Conservation (phyloP, 1,140 invertebrate genomes). For the Heliconius eleuchia region DNA sequence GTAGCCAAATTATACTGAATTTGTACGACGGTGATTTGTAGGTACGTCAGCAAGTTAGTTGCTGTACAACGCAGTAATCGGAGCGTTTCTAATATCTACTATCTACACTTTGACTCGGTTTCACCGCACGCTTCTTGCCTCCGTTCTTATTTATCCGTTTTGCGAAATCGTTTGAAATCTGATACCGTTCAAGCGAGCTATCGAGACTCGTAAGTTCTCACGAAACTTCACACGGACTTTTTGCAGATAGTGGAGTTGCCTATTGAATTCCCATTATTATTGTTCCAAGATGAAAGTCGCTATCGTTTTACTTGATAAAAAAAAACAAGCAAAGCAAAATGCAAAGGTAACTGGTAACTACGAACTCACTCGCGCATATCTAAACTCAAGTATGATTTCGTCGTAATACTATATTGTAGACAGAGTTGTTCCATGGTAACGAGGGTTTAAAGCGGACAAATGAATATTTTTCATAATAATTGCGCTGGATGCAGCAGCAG, state of each 20-base stretch:
- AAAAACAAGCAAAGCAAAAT: conserved; percentile 17
- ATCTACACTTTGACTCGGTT: conserved; percentile 78
- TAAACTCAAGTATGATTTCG: conserved; percentile 14
- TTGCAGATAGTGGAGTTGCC: conserved; percentile 55
- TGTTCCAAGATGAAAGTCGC: conserved; percentile 41
- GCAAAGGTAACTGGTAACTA: background rate
- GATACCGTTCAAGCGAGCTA: conserved; percentile 73
- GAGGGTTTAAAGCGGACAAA: conserved; percentile 66
- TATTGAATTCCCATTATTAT: conserved; percentile 73
- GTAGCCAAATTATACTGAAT: background rate
- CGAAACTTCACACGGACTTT: conserved; percentile 75
- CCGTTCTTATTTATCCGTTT: conserved; percentile 79
- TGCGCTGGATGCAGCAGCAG: conserved; percentile 62
- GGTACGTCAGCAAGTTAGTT: conserved; percentile 40
- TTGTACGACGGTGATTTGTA: background rate
- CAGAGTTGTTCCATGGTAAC: conserved; percentile 58
- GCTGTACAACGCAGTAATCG: conserved; percentile 71
- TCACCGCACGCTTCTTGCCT: conserved; percentile 80
- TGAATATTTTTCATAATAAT: conserved; percentile 80
- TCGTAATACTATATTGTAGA: conserved; percentile 27
- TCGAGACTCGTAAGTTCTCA: conserved; percentile 64
- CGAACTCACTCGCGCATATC: conserved; percentile 6
- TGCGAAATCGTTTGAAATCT: conserved; percentile 81
- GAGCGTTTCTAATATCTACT: conserved; percentile 81
- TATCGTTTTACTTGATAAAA: conserved; percentile 53